These are phyloP conservation scores for Edolisoma coerulescens DNA, from an alignment of 2,113 vertebrate genomes.

Conservation along the genomic window DNA sequence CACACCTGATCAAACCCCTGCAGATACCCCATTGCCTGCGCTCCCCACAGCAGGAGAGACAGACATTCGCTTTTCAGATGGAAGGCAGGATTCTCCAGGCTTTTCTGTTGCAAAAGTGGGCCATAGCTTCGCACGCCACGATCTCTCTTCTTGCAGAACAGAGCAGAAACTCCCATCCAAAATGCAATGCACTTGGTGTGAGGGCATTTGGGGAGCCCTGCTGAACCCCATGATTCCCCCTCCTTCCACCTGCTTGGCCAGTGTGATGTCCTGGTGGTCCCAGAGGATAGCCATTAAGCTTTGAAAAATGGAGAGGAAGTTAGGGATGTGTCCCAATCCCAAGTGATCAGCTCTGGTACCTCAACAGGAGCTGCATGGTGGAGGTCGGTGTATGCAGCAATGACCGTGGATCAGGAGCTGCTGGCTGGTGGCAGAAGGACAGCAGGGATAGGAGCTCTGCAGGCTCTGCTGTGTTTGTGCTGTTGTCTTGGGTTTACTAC, in stretches of 20 bases:
- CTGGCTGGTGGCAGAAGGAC: background rate
- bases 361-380: background rate
- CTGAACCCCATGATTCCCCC: background rate
- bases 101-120: background rate
- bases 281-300: background rate
- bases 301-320: background rate
- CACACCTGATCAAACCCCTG: background rate
- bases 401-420: background rate
- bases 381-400: accelerated
- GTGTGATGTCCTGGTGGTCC: background rate
- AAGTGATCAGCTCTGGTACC: background rate
- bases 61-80: background rate
- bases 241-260: background rate
- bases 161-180: background rate
- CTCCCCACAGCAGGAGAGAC: background rate
- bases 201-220: background rate
- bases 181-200: background rate
- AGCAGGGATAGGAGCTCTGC: background rate
- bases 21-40: background rate
- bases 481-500: background rate
- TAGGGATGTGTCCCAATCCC: background rate
- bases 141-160: background rate
- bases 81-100: background rate
- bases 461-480: background rate
- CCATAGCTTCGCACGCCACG: background rate